phyloP scores from a whole-genome alignment of 2,113 vertebrate genomes.

The Rhabdomys dilectus region DNA sequence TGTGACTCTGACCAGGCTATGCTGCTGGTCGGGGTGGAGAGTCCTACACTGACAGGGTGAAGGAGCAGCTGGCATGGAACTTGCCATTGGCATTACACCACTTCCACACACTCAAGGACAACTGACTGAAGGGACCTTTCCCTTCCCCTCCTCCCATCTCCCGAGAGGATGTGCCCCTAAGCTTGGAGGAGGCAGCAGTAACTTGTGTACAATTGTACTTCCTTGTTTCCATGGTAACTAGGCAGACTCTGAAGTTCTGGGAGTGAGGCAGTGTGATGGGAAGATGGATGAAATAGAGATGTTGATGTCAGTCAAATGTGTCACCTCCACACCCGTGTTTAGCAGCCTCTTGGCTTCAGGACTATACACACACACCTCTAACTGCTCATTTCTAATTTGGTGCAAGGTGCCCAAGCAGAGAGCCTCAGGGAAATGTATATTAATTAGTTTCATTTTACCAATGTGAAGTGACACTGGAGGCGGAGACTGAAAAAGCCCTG shows the following conservation, averaged over 20 bases:
- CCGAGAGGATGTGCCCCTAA: neutral
- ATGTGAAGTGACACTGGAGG: neutral
- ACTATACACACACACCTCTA: neutral
- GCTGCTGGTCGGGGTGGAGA: too few relatives aligned
- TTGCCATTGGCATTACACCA: accelerated
- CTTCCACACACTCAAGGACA: neutral
- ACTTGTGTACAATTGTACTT: neutral
- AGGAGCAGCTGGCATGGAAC: neutral
- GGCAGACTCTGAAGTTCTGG: constrained; percentile 30
- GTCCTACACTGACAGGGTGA: neutral
- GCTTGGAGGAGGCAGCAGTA: neutral
- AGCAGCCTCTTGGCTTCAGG: constrained; percentile 35
- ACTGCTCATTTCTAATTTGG: constrained; percentile 58
- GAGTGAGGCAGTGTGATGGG: neutral
- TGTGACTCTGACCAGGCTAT: neutral
- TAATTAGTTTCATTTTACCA: constrained; percentile 41
- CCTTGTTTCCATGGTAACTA: constrained; percentile 64
- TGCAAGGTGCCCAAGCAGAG: neutral
- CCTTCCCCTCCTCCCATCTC: neutral
- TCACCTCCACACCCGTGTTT: constrained; percentile 27
- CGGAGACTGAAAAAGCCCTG: neutral
- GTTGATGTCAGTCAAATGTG: neutral
- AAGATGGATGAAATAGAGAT: neutral
- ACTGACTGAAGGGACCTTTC: neutral
- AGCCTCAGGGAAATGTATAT: constrained; percentile 11